phyloP scores from a whole-genome alignment of 2,113 vertebrate genomes.

The Hypomesus transpacificus region DNA sequence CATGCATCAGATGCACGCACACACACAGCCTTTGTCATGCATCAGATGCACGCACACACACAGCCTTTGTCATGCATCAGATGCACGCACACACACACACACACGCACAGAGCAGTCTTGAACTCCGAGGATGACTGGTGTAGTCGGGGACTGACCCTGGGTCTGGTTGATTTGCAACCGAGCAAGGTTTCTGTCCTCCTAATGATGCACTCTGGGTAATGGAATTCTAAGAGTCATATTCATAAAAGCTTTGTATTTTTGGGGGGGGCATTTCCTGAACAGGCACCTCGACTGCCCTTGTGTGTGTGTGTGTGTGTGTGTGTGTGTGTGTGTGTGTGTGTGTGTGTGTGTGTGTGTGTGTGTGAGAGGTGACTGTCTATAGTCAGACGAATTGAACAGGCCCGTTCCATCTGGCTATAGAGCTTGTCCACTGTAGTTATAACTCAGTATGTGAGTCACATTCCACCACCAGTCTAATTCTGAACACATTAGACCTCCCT shows the following conservation, averaged over 20 bases:
- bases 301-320: constrained; percentile 1
- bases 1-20: neutral
- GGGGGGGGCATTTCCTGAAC: constrained; percentile 7
- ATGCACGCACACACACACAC: constrained; percentile 32
- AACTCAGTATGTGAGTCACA: too few species aligned
- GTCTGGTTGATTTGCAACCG: neutral
- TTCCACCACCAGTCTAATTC: neutral
- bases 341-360: neutral
- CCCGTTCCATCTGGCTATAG: too few species aligned
- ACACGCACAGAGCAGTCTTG: constrained; percentile 8
- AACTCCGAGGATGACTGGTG: neutral
- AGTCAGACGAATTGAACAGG: neutral
- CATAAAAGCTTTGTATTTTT: constrained; percentile 19
- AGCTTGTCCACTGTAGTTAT: too few species aligned
- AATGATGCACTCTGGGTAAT: constrained; percentile 1
- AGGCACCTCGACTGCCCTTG: neutral
- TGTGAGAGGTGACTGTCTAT: too few species aligned
- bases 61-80: too few species aligned
- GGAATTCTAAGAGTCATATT: constrained; percentile 7
- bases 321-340: neutral
- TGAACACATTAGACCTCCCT: neutral
- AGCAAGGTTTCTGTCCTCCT: neutral
- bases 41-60: neutral
- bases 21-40: neutral
- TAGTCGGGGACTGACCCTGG: neutral